A percentile compares a stretch with the other conserved stretches of the same genome.
Conservation (phyloP, 2,888 invertebrate species). For the Labia minor region DNA sequence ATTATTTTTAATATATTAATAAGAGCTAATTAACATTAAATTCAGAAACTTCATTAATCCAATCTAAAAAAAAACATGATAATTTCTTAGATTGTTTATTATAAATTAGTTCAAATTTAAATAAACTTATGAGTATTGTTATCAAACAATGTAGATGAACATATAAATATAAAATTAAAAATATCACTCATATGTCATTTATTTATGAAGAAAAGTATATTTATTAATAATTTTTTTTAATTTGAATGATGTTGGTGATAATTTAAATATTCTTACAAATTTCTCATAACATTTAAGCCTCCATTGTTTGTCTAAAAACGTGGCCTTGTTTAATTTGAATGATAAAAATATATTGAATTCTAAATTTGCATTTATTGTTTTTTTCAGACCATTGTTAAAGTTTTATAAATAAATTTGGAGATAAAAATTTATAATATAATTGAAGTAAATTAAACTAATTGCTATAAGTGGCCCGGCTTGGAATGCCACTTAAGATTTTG, state of each 20-base stretch:
- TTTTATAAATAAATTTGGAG: background rate
- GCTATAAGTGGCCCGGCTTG: slow-evolving; percentile 1
- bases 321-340: background rate
- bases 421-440: background rate
- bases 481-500: background rate
- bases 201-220: background rate
- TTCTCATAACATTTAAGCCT: slow-evolving; percentile 3
- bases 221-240: background rate
- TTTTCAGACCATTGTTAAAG: background rate
- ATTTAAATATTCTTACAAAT: background rate
- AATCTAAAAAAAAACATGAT: background rate
- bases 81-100: background rate
- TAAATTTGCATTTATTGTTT: background rate
- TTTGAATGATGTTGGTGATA: background rate
- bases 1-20: background rate
- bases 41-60: background rate
- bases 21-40: background rate
- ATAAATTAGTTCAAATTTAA: background rate
- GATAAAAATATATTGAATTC: background rate
- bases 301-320: slow-evolving; percentile 15
- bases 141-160: background rate
- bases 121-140: background rate
- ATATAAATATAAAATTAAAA: slow-evolving; percentile 4
- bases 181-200: too few relatives aligned
- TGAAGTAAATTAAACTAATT: background rate